A percentile compares a stretch with the other conserved stretches of the same genome.
phyloP scores from a whole-genome alignment of 2,113 vertebrate genomes.

The Aviceda subcristata region DNA sequence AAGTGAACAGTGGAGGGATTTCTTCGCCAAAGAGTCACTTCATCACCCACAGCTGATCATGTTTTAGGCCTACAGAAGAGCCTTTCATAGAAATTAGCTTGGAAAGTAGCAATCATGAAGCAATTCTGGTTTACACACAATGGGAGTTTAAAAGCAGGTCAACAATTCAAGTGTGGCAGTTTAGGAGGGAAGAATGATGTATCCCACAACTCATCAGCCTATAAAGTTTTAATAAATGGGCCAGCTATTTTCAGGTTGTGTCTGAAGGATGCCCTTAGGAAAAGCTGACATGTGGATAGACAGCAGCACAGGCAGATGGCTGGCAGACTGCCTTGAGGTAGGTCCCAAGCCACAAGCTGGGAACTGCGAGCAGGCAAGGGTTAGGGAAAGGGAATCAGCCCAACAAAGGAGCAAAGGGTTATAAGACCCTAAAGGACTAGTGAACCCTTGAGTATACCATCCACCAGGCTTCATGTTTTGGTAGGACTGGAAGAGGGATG shows the following conservation, averaged over 20 bases:
- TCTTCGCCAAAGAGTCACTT: neutral
- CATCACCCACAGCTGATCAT: neutral
- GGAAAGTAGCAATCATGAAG: neutral
- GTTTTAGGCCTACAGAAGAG: neutral
- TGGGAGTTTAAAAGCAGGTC: neutral
- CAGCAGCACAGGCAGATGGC: accelerated
- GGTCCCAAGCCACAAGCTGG: neutral
- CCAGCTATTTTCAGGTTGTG: neutral
- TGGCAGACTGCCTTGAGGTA: neutral
- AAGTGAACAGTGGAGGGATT: neutral
- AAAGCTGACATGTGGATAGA: neutral
- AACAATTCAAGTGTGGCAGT: neutral
- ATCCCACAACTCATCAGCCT: neutral
- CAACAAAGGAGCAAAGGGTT: neutral
- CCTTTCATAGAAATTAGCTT: neutral
- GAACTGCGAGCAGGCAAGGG: neutral
- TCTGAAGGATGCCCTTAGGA: neutral
- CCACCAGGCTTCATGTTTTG: neutral
- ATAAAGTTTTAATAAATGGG: neutral
- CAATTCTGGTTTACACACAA: neutral
- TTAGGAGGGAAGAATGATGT: neutral
- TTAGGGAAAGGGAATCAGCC: neutral
- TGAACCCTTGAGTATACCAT: neutral
- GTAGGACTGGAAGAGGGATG: neutral
- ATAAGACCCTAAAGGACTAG: neutral